A percentile compares a stretch with the other conserved stretches of the same genome.
Conservation (phyloP, 2,888 invertebrate genomes). For the Nymphalis c-album region DNA sequence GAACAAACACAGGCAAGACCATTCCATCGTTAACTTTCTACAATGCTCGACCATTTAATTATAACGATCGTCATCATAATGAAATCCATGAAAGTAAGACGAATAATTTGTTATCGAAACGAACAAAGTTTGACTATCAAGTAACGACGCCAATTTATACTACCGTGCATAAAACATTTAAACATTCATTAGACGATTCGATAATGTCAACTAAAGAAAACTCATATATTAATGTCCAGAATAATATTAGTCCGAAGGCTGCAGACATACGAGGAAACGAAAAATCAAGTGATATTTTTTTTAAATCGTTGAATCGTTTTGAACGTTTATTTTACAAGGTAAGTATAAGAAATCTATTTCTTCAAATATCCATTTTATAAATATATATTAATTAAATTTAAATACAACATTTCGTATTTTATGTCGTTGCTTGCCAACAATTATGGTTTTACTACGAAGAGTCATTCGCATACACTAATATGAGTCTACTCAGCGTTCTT, state of each 20-base stretch:
- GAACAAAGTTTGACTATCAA: slow-evolving; percentile 3
- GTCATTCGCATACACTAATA: too few relatives aligned
- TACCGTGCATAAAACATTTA: slow-evolving; percentile 3
- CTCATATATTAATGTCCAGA: not conserved
- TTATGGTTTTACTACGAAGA: not conserved
- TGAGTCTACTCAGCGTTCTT: too few relatives aligned
- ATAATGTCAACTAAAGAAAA: slow-evolving; percentile 6
- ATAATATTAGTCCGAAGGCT: not conserved
- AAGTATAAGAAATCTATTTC: slow-evolving; percentile 12
- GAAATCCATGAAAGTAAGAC: slow-evolving; percentile 1
- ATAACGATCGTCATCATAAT: not conserved
- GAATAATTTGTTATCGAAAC: slow-evolving; percentile 3
- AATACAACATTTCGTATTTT: too few relatives aligned
- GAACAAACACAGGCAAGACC: not conserved
- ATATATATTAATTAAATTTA: not conserved
- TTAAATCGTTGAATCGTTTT: slow-evolving; percentile 46
- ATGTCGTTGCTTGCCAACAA: too few relatives aligned
- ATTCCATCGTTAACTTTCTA: not conserved
- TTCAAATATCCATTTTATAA: not conserved
- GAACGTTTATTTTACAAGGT: slow-evolving; percentile 54
- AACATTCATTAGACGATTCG: slow-evolving; percentile 10
- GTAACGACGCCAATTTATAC: slow-evolving; percentile 5
- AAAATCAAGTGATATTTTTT: slow-evolving; percentile 12
- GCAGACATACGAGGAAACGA: not conserved
- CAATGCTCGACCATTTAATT: too few relatives aligned